Conservation (phyloP, 2,113 vertebrate species). For the Eublepharis macularius region DNA sequence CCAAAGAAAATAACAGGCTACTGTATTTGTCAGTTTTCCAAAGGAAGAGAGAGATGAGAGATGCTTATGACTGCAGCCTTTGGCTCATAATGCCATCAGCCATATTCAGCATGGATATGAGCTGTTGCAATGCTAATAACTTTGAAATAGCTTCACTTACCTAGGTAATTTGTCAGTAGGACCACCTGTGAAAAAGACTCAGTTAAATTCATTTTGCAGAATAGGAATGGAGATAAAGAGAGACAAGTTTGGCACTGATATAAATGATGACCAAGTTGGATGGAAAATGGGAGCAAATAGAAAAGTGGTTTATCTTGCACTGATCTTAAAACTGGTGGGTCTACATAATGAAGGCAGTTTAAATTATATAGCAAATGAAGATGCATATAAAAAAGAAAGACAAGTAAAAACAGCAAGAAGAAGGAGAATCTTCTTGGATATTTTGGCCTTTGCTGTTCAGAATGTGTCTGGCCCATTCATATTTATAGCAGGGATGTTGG, state of each 20-base stretch:
- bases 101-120: slow-evolving; percentile 38
- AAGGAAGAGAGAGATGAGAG: not conserved
- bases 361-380: not conserved
- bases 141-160: slow-evolving; percentile 57
- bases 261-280: slow-evolving; percentile 30
- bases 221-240: slow-evolving; percentile 46
- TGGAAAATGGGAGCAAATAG: slow-evolving; percentile 1
- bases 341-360: slow-evolving; percentile 11
- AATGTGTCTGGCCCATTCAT: not conserved
- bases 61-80: not conserved
- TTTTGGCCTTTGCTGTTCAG: not conserved
- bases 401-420: slow-evolving; percentile 2
- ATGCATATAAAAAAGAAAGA: not conserved
- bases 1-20: not conserved
- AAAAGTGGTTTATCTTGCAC: slow-evolving; percentile 5
- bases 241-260: slow-evolving; percentile 39
- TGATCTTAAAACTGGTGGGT: slow-evolving; percentile 8
- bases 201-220: slow-evolving; percentile 37
- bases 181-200: slow-evolving; percentile 41
- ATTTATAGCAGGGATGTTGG: not conserved
- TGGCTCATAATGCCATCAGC: slow-evolving; percentile 29
- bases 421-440: not conserved
- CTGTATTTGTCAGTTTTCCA: not conserved
- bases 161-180: slow-evolving; percentile 49
- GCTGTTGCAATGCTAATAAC: slow-evolving; percentile 31